Evolutionary conservation across 2,113 vertebrate genomes (phyloP), one percentile per base, ranked within the genome.

Genomic region (Thalassarche chlororhynchos): DNA sequence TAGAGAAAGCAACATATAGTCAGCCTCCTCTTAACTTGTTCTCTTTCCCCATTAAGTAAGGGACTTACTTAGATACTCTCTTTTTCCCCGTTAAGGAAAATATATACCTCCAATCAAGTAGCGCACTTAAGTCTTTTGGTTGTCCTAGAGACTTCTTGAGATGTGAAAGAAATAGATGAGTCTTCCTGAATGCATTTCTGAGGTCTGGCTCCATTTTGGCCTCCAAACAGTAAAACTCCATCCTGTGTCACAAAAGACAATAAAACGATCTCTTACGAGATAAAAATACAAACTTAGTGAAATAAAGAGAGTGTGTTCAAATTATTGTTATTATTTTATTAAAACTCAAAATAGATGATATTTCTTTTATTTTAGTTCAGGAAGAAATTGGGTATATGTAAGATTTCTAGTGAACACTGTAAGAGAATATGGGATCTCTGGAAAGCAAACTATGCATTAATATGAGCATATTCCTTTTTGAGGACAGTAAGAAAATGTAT

Each of bases 321-420:
- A 28, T 77, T 29, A 20, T 29, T 32, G 15, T 31, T 47, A 29
- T 38, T 46, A 31, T 47, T 64, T 36, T 42, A 31, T 64, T 62
- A 74, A 36, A 40, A 18, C 20, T 36, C 16, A 78, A 78, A 78
- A 38, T 36, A 38, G 5, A 44, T 72, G 13, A 29, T 31, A 25
- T 15, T 64, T 82, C 16, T 91, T 91, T 86, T 80, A 29, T 92
- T 96, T 80, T 97, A 34, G 93, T 64, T 95, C 93, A 81, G 93
- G 95, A n/a, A 97, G 79, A 68, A 96, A 69, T 29, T 81, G 65
- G 61, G 92, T 95, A 31, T 87, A 94, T 68, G 81, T 66, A 44
- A 94, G 65, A 70, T 87, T 80, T 76, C 91, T 95, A 57, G 87
- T 95, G 57, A 96, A 93, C 44, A 94, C 89, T 47, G 94, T 85